Conservation (phyloP, 1,140 invertebrate species). For the Sminthurinus signatus region DNA sequence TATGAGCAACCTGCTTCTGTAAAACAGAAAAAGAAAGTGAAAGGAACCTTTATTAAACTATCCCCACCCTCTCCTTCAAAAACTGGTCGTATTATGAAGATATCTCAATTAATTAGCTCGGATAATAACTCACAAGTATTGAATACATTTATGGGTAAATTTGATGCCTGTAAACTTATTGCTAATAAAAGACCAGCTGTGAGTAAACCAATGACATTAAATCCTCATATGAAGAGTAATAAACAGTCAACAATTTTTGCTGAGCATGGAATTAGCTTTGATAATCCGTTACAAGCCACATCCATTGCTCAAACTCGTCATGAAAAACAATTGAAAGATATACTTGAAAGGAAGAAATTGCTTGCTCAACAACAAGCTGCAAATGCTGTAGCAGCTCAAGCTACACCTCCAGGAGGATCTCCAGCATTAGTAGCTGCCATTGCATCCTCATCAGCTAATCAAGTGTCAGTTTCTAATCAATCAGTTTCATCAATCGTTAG, state of each 20-base stretch:
- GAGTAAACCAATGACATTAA: constrained; percentile 13
- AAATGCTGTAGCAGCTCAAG: constrained; percentile 43
- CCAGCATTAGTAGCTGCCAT: constrained; percentile 44
- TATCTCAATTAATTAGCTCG: constrained; percentile 69
- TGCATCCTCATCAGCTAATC: no score
- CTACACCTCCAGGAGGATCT: constrained; percentile 42
- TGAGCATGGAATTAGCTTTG: constrained; percentile 78
- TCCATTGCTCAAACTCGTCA: constrained; percentile 76
- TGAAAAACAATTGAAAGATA: constrained; percentile 72
- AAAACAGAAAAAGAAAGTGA: constrained; percentile 43
- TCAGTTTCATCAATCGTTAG: constrained; percentile 31
- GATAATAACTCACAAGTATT: constrained; percentile 76
- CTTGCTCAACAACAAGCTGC: constrained; percentile 43
- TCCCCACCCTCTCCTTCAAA: constrained; percentile 51
- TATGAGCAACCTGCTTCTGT: constrained; percentile 50
- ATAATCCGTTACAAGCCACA: constrained; percentile 71
- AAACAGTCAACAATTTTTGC: constrained; percentile 73
- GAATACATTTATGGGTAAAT: constrained; percentile 62
- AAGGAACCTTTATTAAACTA: constrained; percentile 25
- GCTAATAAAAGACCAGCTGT: constrained; percentile 46
- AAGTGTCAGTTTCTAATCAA: constrained; percentile 30
- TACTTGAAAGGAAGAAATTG: constrained; percentile 66
- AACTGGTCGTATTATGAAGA: constrained; percentile 64
- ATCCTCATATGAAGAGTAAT: constrained; percentile 59
- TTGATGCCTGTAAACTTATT: constrained; percentile 71